Evolutionary conservation across 2,797 vertebrate species (phyloP).

Genomic region (Saxicola maurus): DNA sequence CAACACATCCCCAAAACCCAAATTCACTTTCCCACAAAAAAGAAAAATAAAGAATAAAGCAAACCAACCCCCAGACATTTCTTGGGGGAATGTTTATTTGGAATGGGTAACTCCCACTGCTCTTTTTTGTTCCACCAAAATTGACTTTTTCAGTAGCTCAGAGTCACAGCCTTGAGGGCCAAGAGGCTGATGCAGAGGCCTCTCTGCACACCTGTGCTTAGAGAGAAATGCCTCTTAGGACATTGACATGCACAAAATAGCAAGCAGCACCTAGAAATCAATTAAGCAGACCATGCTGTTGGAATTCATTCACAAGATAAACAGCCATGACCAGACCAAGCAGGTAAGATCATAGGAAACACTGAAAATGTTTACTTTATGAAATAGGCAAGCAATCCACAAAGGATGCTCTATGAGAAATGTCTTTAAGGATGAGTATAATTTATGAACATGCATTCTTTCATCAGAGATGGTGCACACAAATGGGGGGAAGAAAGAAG

Average conservation of each 20-base stretch:
- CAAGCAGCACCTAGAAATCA: not conserved
- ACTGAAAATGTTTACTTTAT: not conserved
- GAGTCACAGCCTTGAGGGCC: not conserved
- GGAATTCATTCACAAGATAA: not conserved
- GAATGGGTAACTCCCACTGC: not conserved
- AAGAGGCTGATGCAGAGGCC: not conserved
- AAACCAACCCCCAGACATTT: not conserved
- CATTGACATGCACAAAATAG: not conserved
- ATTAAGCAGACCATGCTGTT: not conserved
- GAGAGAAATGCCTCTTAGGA: not conserved
- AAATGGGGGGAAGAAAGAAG: accelerated
- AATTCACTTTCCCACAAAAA: accelerated
- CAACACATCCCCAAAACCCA: not conserved
- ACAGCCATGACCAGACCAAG: not conserved
- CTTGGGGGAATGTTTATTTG: not conserved
- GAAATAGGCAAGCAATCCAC: not conserved
- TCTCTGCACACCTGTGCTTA: not conserved
- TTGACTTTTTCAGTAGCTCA: not conserved
- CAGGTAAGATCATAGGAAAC: not conserved
- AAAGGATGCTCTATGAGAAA: not conserved
- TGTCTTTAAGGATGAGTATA: not conserved
- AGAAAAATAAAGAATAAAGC: not conserved
- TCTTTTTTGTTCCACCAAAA: not conserved
- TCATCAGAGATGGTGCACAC: not conserved
- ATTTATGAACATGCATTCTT: not conserved